phyloP scores from a whole-genome alignment of 2,888 invertebrate genomes.

The Biston betularia region DNA sequence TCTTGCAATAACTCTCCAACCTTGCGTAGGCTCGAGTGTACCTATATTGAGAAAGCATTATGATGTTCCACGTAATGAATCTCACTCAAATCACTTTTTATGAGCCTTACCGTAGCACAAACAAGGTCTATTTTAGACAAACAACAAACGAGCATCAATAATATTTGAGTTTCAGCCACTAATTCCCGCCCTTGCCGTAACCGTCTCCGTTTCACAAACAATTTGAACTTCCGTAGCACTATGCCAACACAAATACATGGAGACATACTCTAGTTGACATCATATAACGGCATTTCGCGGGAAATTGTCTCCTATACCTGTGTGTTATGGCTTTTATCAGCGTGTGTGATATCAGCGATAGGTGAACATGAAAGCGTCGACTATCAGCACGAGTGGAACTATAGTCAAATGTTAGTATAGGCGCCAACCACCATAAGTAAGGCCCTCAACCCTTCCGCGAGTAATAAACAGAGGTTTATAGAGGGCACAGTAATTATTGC shows the following conservation, averaged over 20 bases:
- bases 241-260: slow-evolving; percentile 49
- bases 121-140: slow-evolving; percentile 28
- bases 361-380: slow-evolving; percentile 16
- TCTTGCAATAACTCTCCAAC: slow-evolving; percentile 20
- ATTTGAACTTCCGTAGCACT: slow-evolving; percentile 49
- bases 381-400: slow-evolving; percentile 25
- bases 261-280: slow-evolving; percentile 31
- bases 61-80: slow-evolving; percentile 29
- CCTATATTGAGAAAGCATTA: slow-evolving; percentile 31
- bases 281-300: slow-evolving; percentile 5
- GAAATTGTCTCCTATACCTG: slow-evolving; percentile 9
- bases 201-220: slow-evolving; percentile 55
- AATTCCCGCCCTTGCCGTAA: slow-evolving; percentile 51
- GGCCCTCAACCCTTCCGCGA: slow-evolving; percentile 39
- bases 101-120: slow-evolving; percentile 16
- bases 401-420: slow-evolving; percentile 29
- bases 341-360: slow-evolving; percentile 3
- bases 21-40: slow-evolving; percentile 23
- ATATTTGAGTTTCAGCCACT: slow-evolving; percentile 61
- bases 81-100: slow-evolving; percentile 2
- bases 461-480: slow-evolving; percentile 45
- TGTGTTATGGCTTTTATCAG: slow-evolving; percentile 11
- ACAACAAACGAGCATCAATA: slow-evolving; percentile 54
- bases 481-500: slow-evolving; percentile 43
- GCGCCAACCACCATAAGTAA: slow-evolving; percentile 31